Base-by-base conservation (phyloP, 2,797 vertebrate genomes). In the Gymnothorax javanicus region DNA sequence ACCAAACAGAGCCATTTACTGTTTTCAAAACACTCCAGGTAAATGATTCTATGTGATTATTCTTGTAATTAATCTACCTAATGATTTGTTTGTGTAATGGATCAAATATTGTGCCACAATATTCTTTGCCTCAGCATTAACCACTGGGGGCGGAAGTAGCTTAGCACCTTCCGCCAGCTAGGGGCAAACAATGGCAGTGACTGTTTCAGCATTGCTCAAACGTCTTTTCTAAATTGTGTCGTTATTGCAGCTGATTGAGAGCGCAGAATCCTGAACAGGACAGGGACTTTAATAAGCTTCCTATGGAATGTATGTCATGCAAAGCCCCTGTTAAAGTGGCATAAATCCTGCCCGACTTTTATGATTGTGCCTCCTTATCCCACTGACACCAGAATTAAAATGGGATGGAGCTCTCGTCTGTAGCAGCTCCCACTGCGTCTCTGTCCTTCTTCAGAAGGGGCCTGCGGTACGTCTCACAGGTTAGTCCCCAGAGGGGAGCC, bases 371-470 rank as follows among this genome's bases (percentile, higher is more conserved):
- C 84, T 90, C 91, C 89, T 94, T 88, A 93, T 93, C 93, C 91
- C 89, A 89, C n/a, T 93, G 93, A 93, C 91, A 89, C 23, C 12
- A 92, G 93, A 92, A 92, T 92, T 92, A 89, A 91, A 91, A 92
- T 86, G 86, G 90, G 93, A 90, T 92, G 88, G 92, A 93, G 92
- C 92, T 87, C 91, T 92, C 92, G 92, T 93, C 92, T 94, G 88
- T 90, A 88, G 88, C 88, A 91, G 89, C 82, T 83, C 13, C 84
- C 8, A 88, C 88, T 88, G 90, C 92, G 90, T 90, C 91, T 94
- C 91, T 89, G 25, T 57, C 33, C 58, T 56, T n/a, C 20, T 33
- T 57, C 12, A 25, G 43, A 27, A 43, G 11, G 0, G 33, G 59
- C 13, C 43, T 13, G 82, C 15, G 62, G 86, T 60, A 25, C 60